These are phyloP conservation scores for Peromyscus leucopus DNA, from an alignment of 2,113 vertebrate genomes.

Conservation along the genomic window DNA sequence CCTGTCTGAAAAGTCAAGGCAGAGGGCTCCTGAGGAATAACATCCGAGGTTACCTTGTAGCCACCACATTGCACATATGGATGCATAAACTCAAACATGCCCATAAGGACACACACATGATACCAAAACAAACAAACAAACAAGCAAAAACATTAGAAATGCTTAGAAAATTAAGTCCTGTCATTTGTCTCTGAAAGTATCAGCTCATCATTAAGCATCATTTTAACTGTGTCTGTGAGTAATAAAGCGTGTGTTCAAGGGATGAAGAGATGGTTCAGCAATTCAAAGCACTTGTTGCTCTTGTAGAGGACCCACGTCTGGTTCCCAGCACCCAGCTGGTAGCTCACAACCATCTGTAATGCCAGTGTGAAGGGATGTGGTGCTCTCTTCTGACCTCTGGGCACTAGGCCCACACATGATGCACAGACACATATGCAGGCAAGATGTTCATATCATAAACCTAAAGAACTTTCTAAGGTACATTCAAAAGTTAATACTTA, in stretches of 20 bases:
- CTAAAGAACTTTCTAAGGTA: background rate
- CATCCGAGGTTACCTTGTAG: background rate
- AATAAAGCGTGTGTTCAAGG: background rate
- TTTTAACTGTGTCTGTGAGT: background rate
- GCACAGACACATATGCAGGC: background rate
- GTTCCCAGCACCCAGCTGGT: background rate
- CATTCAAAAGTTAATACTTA: background rate
- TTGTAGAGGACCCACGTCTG: background rate
- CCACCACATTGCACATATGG: background rate
- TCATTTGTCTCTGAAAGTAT: background rate
- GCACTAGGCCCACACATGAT: background rate
- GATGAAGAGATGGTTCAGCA: background rate
- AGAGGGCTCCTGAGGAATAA: background rate
- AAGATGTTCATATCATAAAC: background rate
- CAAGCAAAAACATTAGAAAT: too few relatives aligned
- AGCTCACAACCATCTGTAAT: background rate
- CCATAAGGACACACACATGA: background rate
- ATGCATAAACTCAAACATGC: background rate
- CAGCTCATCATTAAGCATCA: background rate
- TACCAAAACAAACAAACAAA: background rate
- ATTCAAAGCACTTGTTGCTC: background rate
- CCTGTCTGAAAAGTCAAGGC: background rate
- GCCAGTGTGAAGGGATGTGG: background rate
- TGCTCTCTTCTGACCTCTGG: background rate
- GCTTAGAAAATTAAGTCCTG: background rate